Conservation (phyloP, 2,797 vertebrate species). For the Otolemur crassicaudatus region DNA sequence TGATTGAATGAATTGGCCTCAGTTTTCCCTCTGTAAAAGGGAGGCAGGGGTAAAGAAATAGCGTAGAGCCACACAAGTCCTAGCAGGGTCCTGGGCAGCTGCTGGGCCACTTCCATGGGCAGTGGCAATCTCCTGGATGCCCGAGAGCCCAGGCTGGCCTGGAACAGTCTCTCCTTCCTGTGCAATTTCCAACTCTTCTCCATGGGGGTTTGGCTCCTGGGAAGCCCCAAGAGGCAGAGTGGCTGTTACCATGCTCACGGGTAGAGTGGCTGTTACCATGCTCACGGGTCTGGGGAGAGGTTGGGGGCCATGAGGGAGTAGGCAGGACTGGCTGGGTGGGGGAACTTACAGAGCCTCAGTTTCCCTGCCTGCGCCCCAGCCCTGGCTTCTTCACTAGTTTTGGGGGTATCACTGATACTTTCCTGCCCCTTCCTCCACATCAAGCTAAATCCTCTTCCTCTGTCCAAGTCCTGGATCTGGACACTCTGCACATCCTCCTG, state of each 20-base stretch:
- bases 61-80: neutral
- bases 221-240: slow-evolving; percentile 32
- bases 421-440: neutral
- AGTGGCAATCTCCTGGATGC: neutral
- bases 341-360: neutral
- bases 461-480: neutral
- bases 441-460: neutral
- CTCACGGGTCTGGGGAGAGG: slow-evolving; percentile 36
- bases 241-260: slow-evolving; percentile 30
- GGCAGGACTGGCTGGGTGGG: neutral
- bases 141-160: neutral
- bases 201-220: neutral
- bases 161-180: slow-evolving; percentile 4
- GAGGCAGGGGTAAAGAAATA: neutral
- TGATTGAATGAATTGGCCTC: neutral
- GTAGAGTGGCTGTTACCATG: slow-evolving; percentile 21
- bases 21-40: neutral
- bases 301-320: neutral
- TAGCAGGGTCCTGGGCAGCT: neutral
- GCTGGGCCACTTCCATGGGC: neutral
- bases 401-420: neutral
- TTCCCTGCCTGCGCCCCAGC: neutral
- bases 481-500: neutral
- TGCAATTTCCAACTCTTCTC: slow-evolving; percentile 59
- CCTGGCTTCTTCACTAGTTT: neutral